phyloP scores from a whole-genome alignment of 2,113 vertebrate species.

The Bolborhynchus lineola region DNA sequence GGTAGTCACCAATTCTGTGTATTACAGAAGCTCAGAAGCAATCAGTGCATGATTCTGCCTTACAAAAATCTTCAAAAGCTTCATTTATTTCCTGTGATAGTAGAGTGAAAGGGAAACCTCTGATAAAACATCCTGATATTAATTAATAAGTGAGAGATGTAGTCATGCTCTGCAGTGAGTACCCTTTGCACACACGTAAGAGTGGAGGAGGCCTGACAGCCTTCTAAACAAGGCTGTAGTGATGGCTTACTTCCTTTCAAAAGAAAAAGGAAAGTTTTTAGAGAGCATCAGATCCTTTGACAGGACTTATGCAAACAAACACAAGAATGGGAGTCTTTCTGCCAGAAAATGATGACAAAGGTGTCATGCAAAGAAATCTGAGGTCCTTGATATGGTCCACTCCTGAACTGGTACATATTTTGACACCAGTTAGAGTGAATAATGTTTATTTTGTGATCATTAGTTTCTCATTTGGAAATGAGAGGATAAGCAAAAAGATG shows the following conservation, averaged over 20 bases:
- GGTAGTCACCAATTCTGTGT: background rate
- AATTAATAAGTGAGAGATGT: conserved; percentile 9
- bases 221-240: background rate
- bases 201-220: background rate
- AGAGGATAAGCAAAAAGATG: background rate
- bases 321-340: background rate
- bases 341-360: background rate
- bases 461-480: background rate
- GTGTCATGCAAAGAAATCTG: accelerated
- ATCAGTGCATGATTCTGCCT: background rate
- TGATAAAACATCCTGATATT: conserved; percentile 33
- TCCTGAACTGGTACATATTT: background rate
- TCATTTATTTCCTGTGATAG: conserved; percentile 42
- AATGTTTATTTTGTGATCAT: background rate
- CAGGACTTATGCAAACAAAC: background rate
- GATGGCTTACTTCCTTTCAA: background rate
- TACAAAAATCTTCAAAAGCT: conserved; percentile 32
- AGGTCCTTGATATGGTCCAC: background rate
- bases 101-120: conserved; percentile 56
- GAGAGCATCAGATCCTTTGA: background rate
- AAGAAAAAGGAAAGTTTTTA: background rate
- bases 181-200: accelerated
- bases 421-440: background rate
- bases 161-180: background rate
- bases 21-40: background rate